Conservation (phyloP, 2,888 invertebrate species). For the Nymphalis urticae region DNA sequence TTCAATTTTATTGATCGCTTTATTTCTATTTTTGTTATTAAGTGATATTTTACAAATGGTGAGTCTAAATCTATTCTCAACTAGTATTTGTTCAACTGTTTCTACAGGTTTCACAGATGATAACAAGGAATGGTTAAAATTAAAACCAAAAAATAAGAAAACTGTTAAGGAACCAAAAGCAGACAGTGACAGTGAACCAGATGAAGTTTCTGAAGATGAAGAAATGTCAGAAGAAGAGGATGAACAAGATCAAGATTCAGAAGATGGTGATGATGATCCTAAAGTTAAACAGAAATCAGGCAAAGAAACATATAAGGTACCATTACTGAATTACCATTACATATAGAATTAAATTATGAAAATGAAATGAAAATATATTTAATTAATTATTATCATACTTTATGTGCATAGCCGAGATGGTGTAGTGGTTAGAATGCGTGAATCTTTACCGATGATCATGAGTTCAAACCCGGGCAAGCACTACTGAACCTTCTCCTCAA, state of each 20-base stretch:
- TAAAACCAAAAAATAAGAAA: constrained; percentile 74
- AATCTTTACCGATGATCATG: no score
- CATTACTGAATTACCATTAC: constrained; percentile 12
- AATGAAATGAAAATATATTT: no score
- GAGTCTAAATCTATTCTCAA: no score
- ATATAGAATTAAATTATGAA: no score
- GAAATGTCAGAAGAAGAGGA: constrained; percentile 16
- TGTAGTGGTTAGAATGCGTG: no score
- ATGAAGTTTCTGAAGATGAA: constrained; percentile 44
- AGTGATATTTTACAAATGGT: no score
- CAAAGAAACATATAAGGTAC: constrained; percentile 70
- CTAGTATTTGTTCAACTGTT: background rate
- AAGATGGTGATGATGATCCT: constrained; percentile 48
- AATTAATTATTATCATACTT: no score
- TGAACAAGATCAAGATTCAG: constrained; percentile 48
- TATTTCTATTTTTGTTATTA: no score
- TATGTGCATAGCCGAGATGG: no score
- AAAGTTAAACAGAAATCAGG: constrained; percentile 48
- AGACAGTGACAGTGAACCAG: constrained; percentile 51
- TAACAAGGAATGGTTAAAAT: constrained; percentile 86
- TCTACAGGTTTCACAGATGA: constrained; percentile 85
- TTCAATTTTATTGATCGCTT: no score
- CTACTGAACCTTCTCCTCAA: no score
- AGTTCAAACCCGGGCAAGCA: no score
- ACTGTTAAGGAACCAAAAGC: constrained; percentile 49